A percentile compares a stretch with the other conserved stretches of the same genome.
phyloP scores from a whole-genome alignment of 2,113 vertebrate species.

The Anarhynchus alexandrinus region DNA sequence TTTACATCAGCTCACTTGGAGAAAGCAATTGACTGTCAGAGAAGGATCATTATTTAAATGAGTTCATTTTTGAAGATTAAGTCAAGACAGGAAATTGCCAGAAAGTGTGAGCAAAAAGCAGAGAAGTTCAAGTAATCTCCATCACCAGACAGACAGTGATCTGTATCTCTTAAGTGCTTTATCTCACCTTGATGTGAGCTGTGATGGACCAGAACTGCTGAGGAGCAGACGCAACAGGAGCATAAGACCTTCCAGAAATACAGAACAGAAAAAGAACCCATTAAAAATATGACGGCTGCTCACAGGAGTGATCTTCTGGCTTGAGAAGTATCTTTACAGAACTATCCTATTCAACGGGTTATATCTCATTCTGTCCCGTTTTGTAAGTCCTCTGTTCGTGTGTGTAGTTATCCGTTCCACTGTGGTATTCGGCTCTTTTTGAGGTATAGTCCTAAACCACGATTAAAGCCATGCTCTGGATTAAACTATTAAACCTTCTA shows the following conservation, averaged over 20 bases:
- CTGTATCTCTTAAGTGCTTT: background rate
- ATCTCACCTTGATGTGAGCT: background rate
- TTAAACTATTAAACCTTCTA: background rate
- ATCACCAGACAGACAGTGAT: background rate
- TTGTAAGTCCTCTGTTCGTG: background rate
- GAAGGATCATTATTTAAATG: constrained; percentile 53
- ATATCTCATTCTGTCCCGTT: background rate
- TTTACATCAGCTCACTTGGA: constrained; percentile 26
- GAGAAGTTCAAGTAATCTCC: background rate
- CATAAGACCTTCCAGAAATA: background rate
- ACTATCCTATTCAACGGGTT: background rate
- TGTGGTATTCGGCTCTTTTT: background rate
- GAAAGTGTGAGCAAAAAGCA: constrained; percentile 13
- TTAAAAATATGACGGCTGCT: background rate
- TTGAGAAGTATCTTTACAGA: background rate
- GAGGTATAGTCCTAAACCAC: background rate
- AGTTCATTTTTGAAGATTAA: constrained; percentile 38
- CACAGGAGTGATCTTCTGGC: background rate
- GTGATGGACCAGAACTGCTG: background rate
- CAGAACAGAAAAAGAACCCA: background rate
- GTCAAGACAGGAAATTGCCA: constrained; percentile 34
- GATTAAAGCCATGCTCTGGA: background rate
- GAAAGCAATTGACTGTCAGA: constrained; percentile 32
- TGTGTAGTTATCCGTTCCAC: background rate
- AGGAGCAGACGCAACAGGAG: background rate